Conservation (phyloP, 2,113 vertebrate genomes). For the Boleophthalmus pectinirostris region DNA sequence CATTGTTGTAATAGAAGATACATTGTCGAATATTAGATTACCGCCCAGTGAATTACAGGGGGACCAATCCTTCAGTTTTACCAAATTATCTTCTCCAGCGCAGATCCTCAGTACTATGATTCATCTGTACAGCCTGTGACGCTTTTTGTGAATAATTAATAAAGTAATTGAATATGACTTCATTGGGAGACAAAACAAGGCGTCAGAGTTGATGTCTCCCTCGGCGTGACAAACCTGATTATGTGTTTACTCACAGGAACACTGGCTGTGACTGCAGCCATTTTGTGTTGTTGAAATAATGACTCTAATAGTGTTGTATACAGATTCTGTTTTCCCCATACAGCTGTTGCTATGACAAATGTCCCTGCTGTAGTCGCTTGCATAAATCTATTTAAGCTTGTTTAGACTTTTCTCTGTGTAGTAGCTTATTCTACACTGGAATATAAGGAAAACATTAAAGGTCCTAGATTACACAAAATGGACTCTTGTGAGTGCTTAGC, state of each 20-base stretch:
- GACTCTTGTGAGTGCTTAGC: too few species aligned
- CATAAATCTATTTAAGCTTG: background rate
- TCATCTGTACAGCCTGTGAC: background rate
- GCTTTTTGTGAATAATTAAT: constrained; percentile 19
- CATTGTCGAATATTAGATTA: constrained; percentile 5
- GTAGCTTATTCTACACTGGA: background rate
- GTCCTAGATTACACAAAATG: too few species aligned
- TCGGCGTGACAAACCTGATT: constrained; percentile 18
- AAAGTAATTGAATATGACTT: constrained; percentile 17
- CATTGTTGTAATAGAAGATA: background rate
- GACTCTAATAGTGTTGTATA: background rate
- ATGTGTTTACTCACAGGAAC: constrained; percentile 25
- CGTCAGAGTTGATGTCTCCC: constrained; percentile 9
- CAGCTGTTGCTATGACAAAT: constrained; percentile 15
- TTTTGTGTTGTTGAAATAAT: background rate
- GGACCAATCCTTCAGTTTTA: background rate
- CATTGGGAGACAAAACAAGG: background rate
- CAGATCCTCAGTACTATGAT: background rate
- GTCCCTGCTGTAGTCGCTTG: constrained; percentile 12
- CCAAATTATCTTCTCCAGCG: background rate
- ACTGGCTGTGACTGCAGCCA: constrained; percentile 17
- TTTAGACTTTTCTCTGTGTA: constrained; percentile 1
- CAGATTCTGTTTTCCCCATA: constrained; percentile 18
- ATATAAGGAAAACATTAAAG: background rate
- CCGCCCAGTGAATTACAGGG: background rate